A percentile compares a stretch with the other conserved stretches of the same genome.
These are phyloP conservation scores for Euphydryas editha DNA, from an alignment of 2,888 invertebrate species.

Conservation along the genomic window DNA sequence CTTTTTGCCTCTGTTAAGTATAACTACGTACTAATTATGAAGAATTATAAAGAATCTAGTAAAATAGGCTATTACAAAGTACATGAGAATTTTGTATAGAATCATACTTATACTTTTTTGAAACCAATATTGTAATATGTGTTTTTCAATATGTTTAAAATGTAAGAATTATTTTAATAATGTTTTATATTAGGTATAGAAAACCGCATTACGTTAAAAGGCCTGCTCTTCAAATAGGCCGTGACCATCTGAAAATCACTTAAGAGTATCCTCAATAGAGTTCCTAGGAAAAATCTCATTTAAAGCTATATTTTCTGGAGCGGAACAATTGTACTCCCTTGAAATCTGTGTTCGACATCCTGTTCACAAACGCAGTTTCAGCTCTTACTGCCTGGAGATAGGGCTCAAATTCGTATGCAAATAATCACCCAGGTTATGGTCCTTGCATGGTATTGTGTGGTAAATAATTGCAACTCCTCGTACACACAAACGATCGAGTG, in stretches of 20 bases:
- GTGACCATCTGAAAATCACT: slow-evolving; percentile 25
- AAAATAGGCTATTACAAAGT: too few relatives aligned
- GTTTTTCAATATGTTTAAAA: too few relatives aligned
- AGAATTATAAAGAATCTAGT: too few relatives aligned
- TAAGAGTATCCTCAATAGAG: slow-evolving; percentile 21
- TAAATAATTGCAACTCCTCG: slow-evolving; percentile 34
- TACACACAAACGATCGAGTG: slow-evolving; percentile 26
- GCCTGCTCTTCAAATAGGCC: slow-evolving; percentile 19
- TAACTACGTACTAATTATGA: too few relatives aligned
- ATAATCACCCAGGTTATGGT: background rate
- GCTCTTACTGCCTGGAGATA: background rate
- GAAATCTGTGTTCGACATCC: slow-evolving; percentile 35
- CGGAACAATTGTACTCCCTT: slow-evolving; percentile 38
- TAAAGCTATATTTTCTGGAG: slow-evolving; percentile 35
- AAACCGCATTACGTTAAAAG: slow-evolving; percentile 14
- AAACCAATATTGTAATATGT: too few relatives aligned
- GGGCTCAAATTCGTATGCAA: background rate
- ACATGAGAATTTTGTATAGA: too few relatives aligned
- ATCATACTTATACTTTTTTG: too few relatives aligned
- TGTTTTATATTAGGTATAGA: background rate
- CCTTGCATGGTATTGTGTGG: slow-evolving; percentile 21
- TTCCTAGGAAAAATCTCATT: slow-evolving; percentile 38
- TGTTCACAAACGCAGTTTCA: slow-evolving; percentile 1
- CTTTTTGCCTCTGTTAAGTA: too few relatives aligned
- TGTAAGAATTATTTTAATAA: background rate